These are phyloP conservation scores for Drosophila malerkotliana DNA, from an alignment of 1,140 invertebrate species.

Conservation along the genomic window DNA sequence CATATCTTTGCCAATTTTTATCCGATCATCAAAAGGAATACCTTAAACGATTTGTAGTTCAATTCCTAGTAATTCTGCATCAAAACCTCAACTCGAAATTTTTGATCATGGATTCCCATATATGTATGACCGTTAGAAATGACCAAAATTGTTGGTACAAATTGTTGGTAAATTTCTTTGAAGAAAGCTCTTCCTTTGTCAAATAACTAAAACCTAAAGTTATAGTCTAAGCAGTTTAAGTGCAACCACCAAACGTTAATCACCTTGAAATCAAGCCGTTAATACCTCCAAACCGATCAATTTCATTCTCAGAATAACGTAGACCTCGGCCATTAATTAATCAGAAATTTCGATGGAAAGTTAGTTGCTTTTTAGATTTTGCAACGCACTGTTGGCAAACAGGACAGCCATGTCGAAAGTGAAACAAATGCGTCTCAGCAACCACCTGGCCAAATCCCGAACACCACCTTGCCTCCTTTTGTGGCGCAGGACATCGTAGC, in stretches of 20 bases:
- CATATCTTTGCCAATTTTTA: too few relatives aligned
- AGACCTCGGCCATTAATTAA: constrained; percentile 12
- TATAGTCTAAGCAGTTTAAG: neutral
- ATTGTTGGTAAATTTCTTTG: too few relatives aligned
- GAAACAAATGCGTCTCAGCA: constrained; percentile 29
- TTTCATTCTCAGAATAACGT: constrained; percentile 7
- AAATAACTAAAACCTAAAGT: too few relatives aligned
- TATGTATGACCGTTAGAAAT: too few relatives aligned
- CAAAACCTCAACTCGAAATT: too few relatives aligned
- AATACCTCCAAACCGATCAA: constrained; percentile 1
- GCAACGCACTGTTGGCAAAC: neutral
- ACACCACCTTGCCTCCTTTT: neutral
- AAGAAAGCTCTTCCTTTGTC: too few relatives aligned
- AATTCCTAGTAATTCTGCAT: too few relatives aligned
- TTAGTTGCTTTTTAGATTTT: constrained; percentile 11
- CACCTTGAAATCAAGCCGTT: neutral
- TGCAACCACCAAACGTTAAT: neutral
- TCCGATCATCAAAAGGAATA: too few relatives aligned
- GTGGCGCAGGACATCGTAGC: neutral
- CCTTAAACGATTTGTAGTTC: too few relatives aligned
- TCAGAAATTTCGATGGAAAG: constrained; percentile 1
- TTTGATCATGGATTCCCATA: too few relatives aligned
- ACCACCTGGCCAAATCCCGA: neutral
- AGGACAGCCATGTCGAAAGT: constrained; percentile 7
- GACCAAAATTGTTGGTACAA: too few relatives aligned